Evolutionary conservation across 1,140 invertebrate genomes (phyloP), one percentile per base, ranked within the genome.

Genomic region (Dinoponera quadriceps): DNA sequence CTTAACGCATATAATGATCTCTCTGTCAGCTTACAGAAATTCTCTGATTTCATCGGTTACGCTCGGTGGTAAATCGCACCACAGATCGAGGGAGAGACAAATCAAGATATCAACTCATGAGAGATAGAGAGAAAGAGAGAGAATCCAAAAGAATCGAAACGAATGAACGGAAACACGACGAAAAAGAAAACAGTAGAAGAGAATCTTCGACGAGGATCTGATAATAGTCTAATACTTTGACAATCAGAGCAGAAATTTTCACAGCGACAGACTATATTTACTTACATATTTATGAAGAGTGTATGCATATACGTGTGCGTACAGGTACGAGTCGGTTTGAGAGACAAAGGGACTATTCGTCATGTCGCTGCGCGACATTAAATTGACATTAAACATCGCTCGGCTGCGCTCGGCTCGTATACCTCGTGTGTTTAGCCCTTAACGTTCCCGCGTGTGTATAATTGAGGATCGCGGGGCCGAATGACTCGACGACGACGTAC

Each of bases 201-300:
- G 75, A 89, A 81, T 69, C 48, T 77, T 82, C n/a, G 66, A 74
- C 69, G 63, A 77, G 77, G 85, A 87, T 81, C 48, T 84, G 85
- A 88, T 73, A 74, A 84, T 62, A 84, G 82, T 88, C 83, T 87
- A 88, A 82, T 75, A 88, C 68, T 60, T 86, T 77, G 81, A 88
- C 86, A 89, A 88, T 66, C 74, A 84, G 87, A 89, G 75, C 84
- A 89, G 75, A 88, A 83, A 86, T 86, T 75, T 85, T 86, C 84
- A 89, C 82, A 89, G 82, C 87, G 81, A 88, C 65, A 89, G 73
- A 88, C 84, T 88, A 88, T 82, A 84, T 38, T 88, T 88, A 88
- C 86, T 89, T 86, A 89, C 82, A 88, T 88, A 88, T 88, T 81
- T 72, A 89, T 81, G 60, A 82, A 83, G 66, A 86, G 85, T 82